Conservation (phyloP, 1,140 invertebrate genomes). For the Zophobas atratus region DNA sequence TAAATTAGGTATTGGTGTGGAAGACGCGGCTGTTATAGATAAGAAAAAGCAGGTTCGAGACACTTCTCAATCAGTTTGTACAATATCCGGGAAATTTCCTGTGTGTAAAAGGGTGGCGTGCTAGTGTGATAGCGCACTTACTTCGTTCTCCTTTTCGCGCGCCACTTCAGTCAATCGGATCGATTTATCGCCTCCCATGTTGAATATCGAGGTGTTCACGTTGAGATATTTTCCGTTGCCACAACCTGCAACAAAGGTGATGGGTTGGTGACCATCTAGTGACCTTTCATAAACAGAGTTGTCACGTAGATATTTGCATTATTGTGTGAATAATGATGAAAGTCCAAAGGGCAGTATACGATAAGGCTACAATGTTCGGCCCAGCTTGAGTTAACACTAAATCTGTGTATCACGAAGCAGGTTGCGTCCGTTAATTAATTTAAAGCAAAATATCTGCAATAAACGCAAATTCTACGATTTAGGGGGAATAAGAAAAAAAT, state of each 20-base stretch:
- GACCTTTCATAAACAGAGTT: neutral
- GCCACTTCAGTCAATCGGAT: constrained; percentile 84
- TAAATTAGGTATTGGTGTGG: constrained; percentile 7
- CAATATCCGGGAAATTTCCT: constrained; percentile 49
- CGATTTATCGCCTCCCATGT: constrained; percentile 91
- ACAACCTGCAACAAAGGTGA: constrained; percentile 77
- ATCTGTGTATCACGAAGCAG: too few relatives aligned
- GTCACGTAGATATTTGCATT: too few relatives aligned
- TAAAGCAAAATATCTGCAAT: too few relatives aligned
- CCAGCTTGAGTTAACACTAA: too few relatives aligned
- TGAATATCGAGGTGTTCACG: constrained; percentile 88
- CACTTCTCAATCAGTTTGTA: constrained; percentile 46
- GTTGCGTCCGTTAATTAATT: too few relatives aligned
- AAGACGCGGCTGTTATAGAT: constrained; percentile 20
- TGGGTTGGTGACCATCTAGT: constrained; percentile 1
- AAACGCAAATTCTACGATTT: too few relatives aligned
- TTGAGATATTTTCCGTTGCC: constrained; percentile 94
- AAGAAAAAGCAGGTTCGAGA: neutral
- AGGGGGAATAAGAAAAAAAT: too few relatives aligned
- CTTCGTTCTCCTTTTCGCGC: constrained; percentile 85
- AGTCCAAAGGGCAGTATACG: neutral
- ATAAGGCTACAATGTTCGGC: neutral
- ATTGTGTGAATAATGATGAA: neutral
- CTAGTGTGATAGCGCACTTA: constrained; percentile 66
- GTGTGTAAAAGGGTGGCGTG: constrained; percentile 34